Conservation (phyloP, 2,113 vertebrate genomes). For the Sander lucioperca region DNA sequence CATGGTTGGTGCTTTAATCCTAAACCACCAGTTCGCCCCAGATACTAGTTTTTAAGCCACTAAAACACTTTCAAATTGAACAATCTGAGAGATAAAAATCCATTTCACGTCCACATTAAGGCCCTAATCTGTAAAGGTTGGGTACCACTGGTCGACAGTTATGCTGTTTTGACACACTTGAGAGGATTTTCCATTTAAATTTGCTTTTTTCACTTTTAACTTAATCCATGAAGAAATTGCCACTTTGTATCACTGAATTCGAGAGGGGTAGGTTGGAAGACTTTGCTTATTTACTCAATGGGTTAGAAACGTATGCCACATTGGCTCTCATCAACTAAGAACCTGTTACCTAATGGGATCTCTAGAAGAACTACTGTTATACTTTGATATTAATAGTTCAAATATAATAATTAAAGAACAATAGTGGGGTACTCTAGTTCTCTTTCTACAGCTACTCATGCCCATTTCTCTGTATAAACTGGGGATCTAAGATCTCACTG, state of each 20-base stretch:
- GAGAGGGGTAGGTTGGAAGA: neutral
- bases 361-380: neutral
- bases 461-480: constrained; percentile 15
- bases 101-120: neutral
- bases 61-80: neutral
- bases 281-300: neutral
- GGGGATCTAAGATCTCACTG: constrained; percentile 24
- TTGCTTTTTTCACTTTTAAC: neutral
- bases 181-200: neutral
- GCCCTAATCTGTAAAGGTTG: neutral
- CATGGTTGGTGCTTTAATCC: neutral
- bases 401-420: neutral
- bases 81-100: neutral
- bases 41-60: neutral
- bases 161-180: neutral
- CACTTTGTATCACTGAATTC: neutral
- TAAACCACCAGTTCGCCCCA: neutral
- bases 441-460: neutral
- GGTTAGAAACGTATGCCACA: neutral
- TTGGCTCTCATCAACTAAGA: neutral
- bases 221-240: neutral
- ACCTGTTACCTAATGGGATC: neutral
- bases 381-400: neutral
- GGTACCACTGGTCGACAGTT: neutral
- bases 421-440: neutral